Evolutionary conservation across 2,888 invertebrate genomes (phyloP).

Genomic region (Falcaria lacertinaria): DNA sequence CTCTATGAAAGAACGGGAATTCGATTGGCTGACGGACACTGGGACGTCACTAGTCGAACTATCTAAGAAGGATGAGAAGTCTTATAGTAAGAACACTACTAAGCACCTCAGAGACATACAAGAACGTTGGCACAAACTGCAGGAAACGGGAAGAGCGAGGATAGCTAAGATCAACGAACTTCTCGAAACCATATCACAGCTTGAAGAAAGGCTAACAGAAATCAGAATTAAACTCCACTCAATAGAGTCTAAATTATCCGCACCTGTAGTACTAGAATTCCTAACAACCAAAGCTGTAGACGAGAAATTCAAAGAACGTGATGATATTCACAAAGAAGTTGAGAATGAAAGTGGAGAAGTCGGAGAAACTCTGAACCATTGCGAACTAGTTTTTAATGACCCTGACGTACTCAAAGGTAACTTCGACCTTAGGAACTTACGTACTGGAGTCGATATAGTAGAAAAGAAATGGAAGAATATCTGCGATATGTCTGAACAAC

Average conservation of each 20-base stretch:
- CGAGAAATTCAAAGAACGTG: conserved; percentile 84
- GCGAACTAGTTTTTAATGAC: conserved; percentile 87
- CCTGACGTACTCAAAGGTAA: conserved; percentile 85
- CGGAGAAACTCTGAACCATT: conserved; percentile 88
- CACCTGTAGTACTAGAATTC: conserved; percentile 83
- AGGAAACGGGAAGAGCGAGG: conserved; percentile 82
- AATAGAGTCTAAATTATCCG: conserved; percentile 84
- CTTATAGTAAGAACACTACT: conserved; percentile 71
- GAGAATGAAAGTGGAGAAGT: conserved; percentile 88
- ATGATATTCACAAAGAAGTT: conserved; percentile 85
- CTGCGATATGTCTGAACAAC: conserved; percentile 85
- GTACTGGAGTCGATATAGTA: conserved; percentile 83
- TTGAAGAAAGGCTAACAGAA: conserved; percentile 86
- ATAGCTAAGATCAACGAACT: conserved; percentile 86
- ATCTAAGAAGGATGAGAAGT: conserved; percentile 81
- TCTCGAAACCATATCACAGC: conserved; percentile 83
- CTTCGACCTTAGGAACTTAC: conserved; percentile 84
- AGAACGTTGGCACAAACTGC: conserved; percentile 84
- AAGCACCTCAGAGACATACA: conserved; percentile 81
- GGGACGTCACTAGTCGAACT: conserved; percentile 83
- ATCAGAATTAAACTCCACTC: conserved; percentile 86
- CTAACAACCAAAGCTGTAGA: conserved; percentile 83
- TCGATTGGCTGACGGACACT: conserved; percentile 86
- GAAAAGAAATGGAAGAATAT: conserved; percentile 90
- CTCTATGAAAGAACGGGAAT: conserved; percentile 86